phyloP scores from a whole-genome alignment of 2,888 invertebrate species.

The Drosophila lutescens region DNA sequence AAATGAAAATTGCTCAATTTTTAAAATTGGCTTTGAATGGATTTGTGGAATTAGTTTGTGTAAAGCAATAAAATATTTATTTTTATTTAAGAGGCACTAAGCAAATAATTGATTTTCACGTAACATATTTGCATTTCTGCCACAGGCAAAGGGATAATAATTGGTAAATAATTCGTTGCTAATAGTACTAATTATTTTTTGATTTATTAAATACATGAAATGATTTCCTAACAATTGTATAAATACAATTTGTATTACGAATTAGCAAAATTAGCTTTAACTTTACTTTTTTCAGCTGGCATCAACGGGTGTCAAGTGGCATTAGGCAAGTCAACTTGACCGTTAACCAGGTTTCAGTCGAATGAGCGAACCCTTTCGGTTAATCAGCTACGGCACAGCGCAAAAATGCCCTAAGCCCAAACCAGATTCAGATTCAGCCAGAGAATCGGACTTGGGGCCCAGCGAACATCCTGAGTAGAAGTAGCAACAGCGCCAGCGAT shows the following conservation, averaged over 20 bases:
- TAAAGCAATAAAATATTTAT: background rate
- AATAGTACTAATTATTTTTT: background rate
- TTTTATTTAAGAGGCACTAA: background rate
- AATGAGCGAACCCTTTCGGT: slow-evolving; percentile 35
- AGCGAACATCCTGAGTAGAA: slow-evolving; percentile 27
- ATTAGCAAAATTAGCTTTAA: too few relatives aligned
- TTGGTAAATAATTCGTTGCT: background rate
- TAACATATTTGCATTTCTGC: background rate
- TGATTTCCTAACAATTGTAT: too few relatives aligned
- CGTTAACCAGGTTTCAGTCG: slow-evolving; percentile 11
- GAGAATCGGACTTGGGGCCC: slow-evolving; percentile 13
- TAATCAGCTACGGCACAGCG: slow-evolving; percentile 34
- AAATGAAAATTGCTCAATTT: background rate
- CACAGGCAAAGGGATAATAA: background rate
- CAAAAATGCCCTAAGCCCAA: slow-evolving; percentile 50
- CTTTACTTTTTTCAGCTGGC: background rate
- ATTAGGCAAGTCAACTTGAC: slow-evolving; percentile 60
- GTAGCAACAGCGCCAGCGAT: slow-evolving; percentile 16
- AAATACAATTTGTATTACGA: too few relatives aligned
- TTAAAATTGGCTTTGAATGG: too few relatives aligned
- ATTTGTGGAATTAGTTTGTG: background rate
- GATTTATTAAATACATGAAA: too few relatives aligned
- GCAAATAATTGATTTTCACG: too few relatives aligned
- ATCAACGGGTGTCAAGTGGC: slow-evolving; percentile 60
- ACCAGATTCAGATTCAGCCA: slow-evolving; percentile 27